These are phyloP conservation scores for Parazoanthus darwini DNA, from an alignment of 92 coral and sea anemone species.

Conservation along the genomic window DNA sequence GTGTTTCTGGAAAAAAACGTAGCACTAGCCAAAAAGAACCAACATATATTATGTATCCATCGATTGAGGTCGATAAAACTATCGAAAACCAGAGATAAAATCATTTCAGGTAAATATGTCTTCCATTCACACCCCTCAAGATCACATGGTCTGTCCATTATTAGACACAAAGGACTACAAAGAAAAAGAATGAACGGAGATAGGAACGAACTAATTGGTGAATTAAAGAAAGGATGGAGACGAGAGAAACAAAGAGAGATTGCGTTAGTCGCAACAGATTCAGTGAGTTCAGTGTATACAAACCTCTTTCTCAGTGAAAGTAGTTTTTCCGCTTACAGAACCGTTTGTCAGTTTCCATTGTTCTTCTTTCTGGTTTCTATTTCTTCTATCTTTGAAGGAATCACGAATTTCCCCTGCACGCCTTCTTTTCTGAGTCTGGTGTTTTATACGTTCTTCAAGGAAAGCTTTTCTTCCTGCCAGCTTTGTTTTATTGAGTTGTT, in stretches of 20 bases:
- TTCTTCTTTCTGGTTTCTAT: neutral
- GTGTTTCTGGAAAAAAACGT: no score
- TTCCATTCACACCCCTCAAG: no score
- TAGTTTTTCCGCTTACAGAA: neutral
- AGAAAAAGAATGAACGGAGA: no score
- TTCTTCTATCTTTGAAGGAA: neutral
- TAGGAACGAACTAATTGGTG: no score
- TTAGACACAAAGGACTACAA: no score
- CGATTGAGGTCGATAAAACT: no score
- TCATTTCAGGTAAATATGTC: no score
- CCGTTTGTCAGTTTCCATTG: neutral
- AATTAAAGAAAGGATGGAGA: neutral
- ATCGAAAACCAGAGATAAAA: no score
- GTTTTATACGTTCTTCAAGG: constrained; percentile 21
- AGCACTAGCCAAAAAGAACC: no score
- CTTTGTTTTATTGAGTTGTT: neutral
- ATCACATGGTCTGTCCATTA: no score
- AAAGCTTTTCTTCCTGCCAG: neutral
- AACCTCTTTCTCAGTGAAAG: neutral
- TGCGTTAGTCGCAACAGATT: neutral
- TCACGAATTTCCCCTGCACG: neutral
- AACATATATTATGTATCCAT: no score
- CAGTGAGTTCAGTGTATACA: neutral
- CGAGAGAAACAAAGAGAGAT: neutral
- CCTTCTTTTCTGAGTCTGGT: constrained; percentile 13